phyloP scores from a whole-genome alignment of 2,888 invertebrate genomes.

The Nasonia oneida region DNA sequence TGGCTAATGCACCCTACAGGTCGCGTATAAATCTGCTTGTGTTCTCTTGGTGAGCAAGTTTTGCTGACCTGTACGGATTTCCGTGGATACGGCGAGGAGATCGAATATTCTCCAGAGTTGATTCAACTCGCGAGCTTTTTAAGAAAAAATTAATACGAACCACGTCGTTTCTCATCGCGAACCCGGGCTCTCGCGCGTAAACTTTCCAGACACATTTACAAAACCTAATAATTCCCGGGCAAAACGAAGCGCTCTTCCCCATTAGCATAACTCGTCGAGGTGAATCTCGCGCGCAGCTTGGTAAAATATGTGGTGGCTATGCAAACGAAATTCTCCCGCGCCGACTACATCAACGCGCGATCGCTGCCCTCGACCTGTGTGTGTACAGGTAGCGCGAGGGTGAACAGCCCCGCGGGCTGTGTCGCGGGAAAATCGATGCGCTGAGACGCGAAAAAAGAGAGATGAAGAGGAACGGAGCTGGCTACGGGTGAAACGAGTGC shows the following conservation, averaged over 20 bases:
- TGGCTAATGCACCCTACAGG: background rate
- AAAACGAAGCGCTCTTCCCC: background rate
- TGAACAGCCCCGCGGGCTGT: conserved; percentile 41
- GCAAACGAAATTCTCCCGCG: background rate
- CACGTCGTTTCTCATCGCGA: background rate
- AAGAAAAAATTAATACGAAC: background rate
- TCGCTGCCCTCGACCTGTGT: conserved; percentile 26
- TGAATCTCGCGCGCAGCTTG: background rate
- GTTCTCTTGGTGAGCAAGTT: no score
- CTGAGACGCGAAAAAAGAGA: conserved; percentile 14
- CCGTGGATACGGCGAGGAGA: no score
- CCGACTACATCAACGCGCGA: background rate
- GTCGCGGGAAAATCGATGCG: conserved; percentile 39
- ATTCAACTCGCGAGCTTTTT: background rate
- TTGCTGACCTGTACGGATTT: no score
- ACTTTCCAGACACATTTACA: conserved; percentile 2
- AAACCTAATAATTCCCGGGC: background rate
- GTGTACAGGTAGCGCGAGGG: conserved; percentile 14
- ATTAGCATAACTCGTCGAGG: conserved; percentile 10
- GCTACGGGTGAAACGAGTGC: background rate
- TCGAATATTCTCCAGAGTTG: no score
- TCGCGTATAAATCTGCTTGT: background rate
- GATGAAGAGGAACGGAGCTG: background rate
- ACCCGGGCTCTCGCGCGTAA: background rate
- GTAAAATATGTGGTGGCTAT: background rate